These are phyloP conservation scores for Triplophysa tibetana DNA, from an alignment of 2,113 vertebrate genomes.

Conservation along the genomic window DNA sequence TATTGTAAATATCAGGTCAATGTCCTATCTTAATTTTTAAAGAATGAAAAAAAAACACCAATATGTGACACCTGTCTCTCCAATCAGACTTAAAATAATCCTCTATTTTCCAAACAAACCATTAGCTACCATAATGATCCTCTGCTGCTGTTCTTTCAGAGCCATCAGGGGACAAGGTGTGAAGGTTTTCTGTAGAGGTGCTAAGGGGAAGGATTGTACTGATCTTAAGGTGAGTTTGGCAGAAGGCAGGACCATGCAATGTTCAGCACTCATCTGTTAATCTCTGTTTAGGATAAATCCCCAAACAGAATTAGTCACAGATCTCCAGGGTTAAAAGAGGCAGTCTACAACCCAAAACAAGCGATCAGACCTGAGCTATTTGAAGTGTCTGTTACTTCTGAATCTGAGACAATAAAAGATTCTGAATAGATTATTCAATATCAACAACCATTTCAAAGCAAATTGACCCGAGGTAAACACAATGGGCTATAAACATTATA, in stretches of 20 bases:
- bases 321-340: constrained; percentile 47
- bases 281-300: constrained; percentile 59
- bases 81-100: constrained; percentile 71
- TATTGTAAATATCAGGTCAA: not conserved
- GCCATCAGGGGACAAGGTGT: constrained; percentile 51
- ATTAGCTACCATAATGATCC: constrained; percentile 64
- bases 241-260: constrained; percentile 40
- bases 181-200: constrained; percentile 52
- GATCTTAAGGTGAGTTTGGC: constrained; percentile 56
- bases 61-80: constrained; percentile 56
- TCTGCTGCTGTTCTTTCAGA: constrained; percentile 51
- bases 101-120: constrained; percentile 74
- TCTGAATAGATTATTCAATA: not conserved
- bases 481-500: no score
- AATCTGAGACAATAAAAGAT: not conserved
- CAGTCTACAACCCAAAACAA: constrained; percentile 53
- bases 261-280: constrained; percentile 57
- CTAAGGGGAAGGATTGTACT: constrained; percentile 58
- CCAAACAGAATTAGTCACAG: constrained; percentile 55
- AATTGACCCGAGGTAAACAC: no score
- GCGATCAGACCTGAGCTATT: constrained; percentile 23
- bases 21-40: not conserved
- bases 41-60: not conserved
- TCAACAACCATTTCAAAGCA: not conserved
- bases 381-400: not conserved